Evolutionary conservation across 35 echinoderm and acorn worm species (phyloP).

Genomic region (Apostichopus parvimensis): DNA sequence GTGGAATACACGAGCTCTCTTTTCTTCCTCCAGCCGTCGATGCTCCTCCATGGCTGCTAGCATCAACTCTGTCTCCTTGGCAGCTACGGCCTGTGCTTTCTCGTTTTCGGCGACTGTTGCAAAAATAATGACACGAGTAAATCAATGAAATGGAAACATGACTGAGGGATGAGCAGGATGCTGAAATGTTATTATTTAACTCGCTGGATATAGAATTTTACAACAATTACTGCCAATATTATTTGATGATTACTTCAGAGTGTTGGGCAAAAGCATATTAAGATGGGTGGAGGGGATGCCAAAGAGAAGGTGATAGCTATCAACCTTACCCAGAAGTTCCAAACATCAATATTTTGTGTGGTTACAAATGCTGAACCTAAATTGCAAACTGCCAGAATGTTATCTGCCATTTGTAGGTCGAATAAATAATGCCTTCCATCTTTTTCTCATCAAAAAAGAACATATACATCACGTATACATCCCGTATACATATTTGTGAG

Average conservation of each 20-base stretch:
- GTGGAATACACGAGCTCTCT: constrained; percentile 27
- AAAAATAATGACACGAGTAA: constrained; percentile 58
- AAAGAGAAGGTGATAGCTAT: too few relatives aligned
- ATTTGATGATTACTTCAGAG: too few relatives aligned
- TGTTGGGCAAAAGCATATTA: too few relatives aligned
- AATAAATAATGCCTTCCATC: constrained; percentile 72
- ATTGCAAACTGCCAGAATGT: too few relatives aligned
- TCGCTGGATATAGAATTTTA: constrained; percentile 48
- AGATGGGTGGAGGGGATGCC: too few relatives aligned
- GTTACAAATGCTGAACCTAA: too few relatives aligned
- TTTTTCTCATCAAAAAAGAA: constrained; percentile 44
- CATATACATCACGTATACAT: too few relatives aligned
- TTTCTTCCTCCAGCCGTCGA: constrained; percentile 89
- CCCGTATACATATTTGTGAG: not conserved
- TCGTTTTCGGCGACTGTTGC: constrained; percentile 76
- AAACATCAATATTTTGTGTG: too few relatives aligned
- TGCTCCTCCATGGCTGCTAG: constrained; percentile 93
- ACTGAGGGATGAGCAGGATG: too few relatives aligned
- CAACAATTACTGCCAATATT: constrained; percentile 70
- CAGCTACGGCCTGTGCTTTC: constrained; percentile 63
- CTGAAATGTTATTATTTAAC: not conserved
- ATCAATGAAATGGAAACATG: constrained; percentile 12
- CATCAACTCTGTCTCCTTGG: constrained; percentile 80
- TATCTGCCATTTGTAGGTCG: not conserved
- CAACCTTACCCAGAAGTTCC: too few relatives aligned